Conservation (phyloP, 2,888 invertebrate species). For the Frankliniella intonsa region DNA sequence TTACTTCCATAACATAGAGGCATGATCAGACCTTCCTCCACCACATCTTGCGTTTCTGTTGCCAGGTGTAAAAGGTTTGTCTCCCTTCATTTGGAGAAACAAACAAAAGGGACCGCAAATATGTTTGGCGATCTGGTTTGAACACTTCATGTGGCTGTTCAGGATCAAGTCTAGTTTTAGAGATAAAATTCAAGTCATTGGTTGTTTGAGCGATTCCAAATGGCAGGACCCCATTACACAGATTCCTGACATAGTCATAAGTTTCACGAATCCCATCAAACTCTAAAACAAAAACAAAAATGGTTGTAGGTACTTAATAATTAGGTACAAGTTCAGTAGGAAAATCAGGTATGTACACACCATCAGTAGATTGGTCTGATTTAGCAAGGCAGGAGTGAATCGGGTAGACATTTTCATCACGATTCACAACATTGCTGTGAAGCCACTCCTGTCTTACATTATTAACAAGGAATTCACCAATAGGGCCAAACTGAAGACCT, state of each 20-base stretch:
- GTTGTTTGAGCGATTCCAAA: slow-evolving; percentile 48
- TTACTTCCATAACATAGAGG: slow-evolving; percentile 34
- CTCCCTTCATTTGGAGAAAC: slow-evolving; percentile 41
- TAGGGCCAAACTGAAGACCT: slow-evolving; percentile 46
- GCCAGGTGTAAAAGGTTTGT: slow-evolving; percentile 68
- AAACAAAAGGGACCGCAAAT: slow-evolving; percentile 39
- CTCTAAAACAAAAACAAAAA: slow-evolving; percentile 34
- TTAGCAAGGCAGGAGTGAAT: slow-evolving; percentile 28
- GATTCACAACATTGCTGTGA: slow-evolving; percentile 48
- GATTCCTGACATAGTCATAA: slow-evolving; percentile 40
- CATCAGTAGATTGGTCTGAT: neutral
- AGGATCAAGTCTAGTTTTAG: slow-evolving; percentile 18
- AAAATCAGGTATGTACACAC: neutral
- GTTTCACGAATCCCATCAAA: slow-evolving; percentile 35
- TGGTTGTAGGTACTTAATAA: neutral
- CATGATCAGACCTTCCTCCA: slow-evolving; percentile 64
- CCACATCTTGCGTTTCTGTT: slow-evolving; percentile 74
- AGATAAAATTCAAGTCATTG: neutral
- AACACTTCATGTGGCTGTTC: slow-evolving; percentile 30
- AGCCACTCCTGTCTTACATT: slow-evolving; percentile 57
- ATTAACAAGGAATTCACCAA: slow-evolving; percentile 51
- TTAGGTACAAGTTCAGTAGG: no score
- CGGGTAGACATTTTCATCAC: slow-evolving; percentile 51
- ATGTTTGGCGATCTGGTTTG: slow-evolving; percentile 34
- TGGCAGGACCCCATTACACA: slow-evolving; percentile 46